Base-by-base conservation (phyloP, 30 jellyfish, hydroid and myxozoan species). In the Cassiopea xamachana region DNA sequence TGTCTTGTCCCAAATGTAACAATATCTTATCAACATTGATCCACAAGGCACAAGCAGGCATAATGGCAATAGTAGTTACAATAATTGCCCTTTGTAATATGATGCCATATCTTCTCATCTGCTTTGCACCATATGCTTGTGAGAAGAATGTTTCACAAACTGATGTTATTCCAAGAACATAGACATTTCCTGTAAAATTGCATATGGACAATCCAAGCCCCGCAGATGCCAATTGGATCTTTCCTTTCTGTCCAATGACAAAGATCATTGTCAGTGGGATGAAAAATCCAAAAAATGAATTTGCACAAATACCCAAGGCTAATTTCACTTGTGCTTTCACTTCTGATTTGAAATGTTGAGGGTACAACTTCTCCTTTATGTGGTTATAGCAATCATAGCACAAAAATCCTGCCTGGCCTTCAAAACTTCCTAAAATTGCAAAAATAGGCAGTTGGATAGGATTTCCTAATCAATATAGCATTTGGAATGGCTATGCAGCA, bases 121-220 rank as follows among this genome's bases (percentile, higher is more conserved):
- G 85, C 19, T 78, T 78, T 48, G 91, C 95, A 45, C 95, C 95
- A 69, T 48, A 77, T 12, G 96, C 96, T 67, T 89, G 96, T 13
- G 89, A 77, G n/a, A 81, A 77, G 85, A 50, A 27, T 27, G 39
- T 27, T 27, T 27, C 39, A 27, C 39, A 27, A 27, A 27, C 39
- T 27, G 39, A 27, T 5, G 90, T 62, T 49, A 89, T 47, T 2
- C 96, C 96, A 61, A 73, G 49, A 1, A 48, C 88, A 44, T 69
- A 49, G 1, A 81, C 89, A 80, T 49, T 59, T 72, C 96, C 96
- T 0, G 96, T 89, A 48, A 89, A 69, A 48, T 72, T 89, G n/a
- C 91, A 62, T 1, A 89, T 48, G n/a, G 96, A 80, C 46, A 89
- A 12, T 6, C 92, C 96, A 44, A 89, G 80, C 17, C 96, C 96